Base-by-base conservation (phyloP, 2,797 vertebrate species). In the Dermochelys coriacea region DNA sequence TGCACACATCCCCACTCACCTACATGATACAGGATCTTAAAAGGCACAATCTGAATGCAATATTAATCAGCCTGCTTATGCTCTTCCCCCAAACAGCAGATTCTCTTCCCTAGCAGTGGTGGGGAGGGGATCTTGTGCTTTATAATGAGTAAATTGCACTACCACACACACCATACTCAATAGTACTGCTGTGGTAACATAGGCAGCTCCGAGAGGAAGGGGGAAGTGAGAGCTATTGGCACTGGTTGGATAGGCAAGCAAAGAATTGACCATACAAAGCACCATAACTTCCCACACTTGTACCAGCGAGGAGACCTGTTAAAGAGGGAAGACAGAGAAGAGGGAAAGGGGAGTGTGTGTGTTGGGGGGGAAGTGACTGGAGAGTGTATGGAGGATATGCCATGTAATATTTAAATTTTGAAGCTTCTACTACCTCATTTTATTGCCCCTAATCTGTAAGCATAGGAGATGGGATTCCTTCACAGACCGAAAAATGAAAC, bases 301-400 rank as follows among this genome's bases (percentile, higher is more conserved):
- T 41, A 12, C 16, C 2, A 80, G 27, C 64, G 49, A 91, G 19
- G 12, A 68, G 64, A 37, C 64, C 64, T 37, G 8, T 23, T 21
- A 68, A 68, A 68, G 64, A 68, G n/a, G n/a, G 61, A 59, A 59
- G 29, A 12, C 7, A 29, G 57, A 34, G 19, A 68, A 37, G 64
- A 37, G 19, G 64, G 18, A 68, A 68, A 68, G n/a, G 21, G n/a
- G 64, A 5, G 16, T 37, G 29, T 21, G 37, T 75, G 41, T 75
- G 23, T 75, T 75, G 11, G 12, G 12, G 12, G 14, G 41, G 12
- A 75, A 29, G 25, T 75, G 74, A 29, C 29, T 29, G 27, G 57
- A 75, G 6, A 29, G 45, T 14, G 5, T 1, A 1, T 52, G 45
- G 19, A 2, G 3, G 55, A 3, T 0, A 0, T 19, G 12, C 0